These are phyloP conservation scores for Geophilus truncorum DNA, from an alignment of 2,888 invertebrate genomes.

Conservation along the genomic window DNA sequence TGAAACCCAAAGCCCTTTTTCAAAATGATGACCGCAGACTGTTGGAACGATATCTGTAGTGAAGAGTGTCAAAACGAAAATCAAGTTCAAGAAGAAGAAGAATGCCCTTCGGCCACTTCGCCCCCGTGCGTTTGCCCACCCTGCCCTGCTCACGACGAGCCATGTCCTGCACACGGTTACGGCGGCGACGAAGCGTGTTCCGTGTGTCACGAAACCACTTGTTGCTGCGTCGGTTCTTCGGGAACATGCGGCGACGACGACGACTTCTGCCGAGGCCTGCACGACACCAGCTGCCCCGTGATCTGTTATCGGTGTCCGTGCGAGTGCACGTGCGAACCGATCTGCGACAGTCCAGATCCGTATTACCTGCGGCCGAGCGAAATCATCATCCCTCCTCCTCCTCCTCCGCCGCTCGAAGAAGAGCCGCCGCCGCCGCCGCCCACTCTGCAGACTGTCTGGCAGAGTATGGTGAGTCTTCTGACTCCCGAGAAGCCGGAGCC, in stretches of 20 bases:
- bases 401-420: neutral
- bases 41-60: neutral
- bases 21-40: slow-evolving; percentile 8
- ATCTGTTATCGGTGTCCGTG: neutral
- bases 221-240: neutral
- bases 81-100: no score
- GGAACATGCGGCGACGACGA: neutral
- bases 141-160: neutral
- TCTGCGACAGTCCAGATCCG: neutral
- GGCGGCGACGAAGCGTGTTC: neutral
- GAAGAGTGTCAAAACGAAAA: neutral
- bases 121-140: neutral
- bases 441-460: neutral
- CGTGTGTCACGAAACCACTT: neutral
- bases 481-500: neutral
- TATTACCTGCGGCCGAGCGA: neutral
- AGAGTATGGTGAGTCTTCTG: neutral
- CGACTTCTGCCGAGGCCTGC: neutral
- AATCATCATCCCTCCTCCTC: no score
- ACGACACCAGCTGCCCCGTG: neutral
- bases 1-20: no score
- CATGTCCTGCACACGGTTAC: neutral
- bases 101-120: neutral
- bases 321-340: neutral
- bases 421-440: neutral